These are phyloP conservation scores for Chrysomela aeneicollis DNA, from an alignment of 2,888 invertebrate genomes.

Conservation along the genomic window DNA sequence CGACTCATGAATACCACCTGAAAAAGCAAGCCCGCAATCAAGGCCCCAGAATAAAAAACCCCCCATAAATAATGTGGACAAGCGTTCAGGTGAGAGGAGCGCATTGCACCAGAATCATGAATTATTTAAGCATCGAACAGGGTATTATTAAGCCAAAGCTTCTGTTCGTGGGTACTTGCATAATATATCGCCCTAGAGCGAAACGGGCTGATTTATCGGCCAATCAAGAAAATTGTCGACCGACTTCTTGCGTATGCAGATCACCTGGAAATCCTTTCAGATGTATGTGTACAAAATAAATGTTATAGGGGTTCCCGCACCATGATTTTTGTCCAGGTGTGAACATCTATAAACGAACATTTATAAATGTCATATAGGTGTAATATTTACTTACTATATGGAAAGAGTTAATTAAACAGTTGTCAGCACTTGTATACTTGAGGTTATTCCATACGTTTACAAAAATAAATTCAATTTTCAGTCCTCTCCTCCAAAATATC, in stretches of 20 bases:
- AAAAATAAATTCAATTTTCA: no score
- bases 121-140: constrained; percentile 32
- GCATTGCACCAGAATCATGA: constrained; percentile 28
- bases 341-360: not conserved
- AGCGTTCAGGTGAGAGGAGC: constrained; percentile 15
- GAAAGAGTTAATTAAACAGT: no score
- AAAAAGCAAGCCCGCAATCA: no score
- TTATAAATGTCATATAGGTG: no score
- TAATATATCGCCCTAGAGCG: constrained; percentile 26
- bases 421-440: no score
- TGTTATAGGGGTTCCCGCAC: not conserved
- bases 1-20: no score
- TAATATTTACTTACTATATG: no score
- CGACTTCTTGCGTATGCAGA: constrained; percentile 28
- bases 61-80: constrained; percentile 15
- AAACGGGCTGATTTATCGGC: constrained; percentile 31
- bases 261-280: constrained; percentile 17
- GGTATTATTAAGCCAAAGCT: constrained; percentile 38
- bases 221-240: constrained; percentile 34
- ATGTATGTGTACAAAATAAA: not conserved
- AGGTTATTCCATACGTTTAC: no score
- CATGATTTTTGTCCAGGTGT: not conserved
- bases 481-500: no score
- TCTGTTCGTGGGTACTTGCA: constrained; percentile 29
- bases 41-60: no score